These are phyloP conservation scores for Gymnogyps californianus DNA, from an alignment of 2,113 vertebrate genomes.

Conservation along the genomic window DNA sequence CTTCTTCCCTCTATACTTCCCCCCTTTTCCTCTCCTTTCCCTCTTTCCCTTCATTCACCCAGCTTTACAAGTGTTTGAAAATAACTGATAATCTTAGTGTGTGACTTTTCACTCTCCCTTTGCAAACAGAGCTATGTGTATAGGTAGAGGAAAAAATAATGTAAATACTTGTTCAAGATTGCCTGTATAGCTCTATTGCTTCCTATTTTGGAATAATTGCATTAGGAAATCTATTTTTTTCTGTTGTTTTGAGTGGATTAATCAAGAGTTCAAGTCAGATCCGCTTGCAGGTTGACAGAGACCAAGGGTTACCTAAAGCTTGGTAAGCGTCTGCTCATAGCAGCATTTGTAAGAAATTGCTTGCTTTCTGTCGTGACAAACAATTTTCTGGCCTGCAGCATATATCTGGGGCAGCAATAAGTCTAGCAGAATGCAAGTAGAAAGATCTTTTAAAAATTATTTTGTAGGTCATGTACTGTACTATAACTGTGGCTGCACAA, in stretches of 20 bases:
- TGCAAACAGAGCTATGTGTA: neutral
- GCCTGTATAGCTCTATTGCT: neutral
- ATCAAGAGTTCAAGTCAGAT: neutral
- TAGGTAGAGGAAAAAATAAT: neutral
- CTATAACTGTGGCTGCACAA: neutral
- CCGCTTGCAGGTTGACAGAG: neutral
- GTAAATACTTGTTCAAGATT: neutral
- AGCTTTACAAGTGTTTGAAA: neutral
- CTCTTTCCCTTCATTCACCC: neutral
- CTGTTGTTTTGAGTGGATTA: neutral
- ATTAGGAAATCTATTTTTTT: neutral
- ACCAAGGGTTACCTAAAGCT: neutral
- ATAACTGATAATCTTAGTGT: neutral
- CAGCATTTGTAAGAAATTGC: neutral
- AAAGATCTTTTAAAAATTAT: neutral
- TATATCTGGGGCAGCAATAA: neutral
- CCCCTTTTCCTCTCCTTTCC: neutral
- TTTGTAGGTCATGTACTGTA: neutral
- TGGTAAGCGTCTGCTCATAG: neutral
- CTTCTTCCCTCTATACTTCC: neutral
- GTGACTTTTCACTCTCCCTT: neutral
- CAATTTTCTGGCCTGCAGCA: neutral
- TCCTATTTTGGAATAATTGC: neutral
- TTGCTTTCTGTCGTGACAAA: neutral
- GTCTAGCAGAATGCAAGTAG: neutral